phyloP scores from a whole-genome alignment of 2,113 vertebrate species.

The Synchiropus splendidus region DNA sequence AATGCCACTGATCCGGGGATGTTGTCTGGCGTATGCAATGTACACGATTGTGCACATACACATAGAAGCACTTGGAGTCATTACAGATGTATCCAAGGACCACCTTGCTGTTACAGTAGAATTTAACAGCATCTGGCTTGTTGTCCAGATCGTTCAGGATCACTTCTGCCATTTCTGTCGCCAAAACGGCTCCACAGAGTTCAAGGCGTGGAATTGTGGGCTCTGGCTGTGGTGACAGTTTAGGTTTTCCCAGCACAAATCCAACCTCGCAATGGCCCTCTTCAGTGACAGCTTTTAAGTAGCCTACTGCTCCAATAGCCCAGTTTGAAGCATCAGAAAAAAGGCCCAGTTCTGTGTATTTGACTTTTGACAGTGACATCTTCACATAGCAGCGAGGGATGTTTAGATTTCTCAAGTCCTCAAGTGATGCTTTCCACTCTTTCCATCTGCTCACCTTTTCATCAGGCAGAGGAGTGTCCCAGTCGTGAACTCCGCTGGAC shows the following conservation, averaged over 20 bases:
- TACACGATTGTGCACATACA: neutral
- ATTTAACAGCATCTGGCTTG: neutral
- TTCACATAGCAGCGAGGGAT: neutral
- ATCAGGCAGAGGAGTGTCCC: neutral
- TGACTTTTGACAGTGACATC: neutral
- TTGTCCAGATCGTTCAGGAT: neutral
- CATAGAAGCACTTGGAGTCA: neutral
- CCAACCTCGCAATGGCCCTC: neutral
- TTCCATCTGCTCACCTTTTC: neutral
- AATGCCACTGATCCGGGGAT: slow-evolving; percentile 7
- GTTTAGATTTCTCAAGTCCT: neutral
- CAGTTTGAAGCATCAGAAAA: neutral
- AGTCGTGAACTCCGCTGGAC: neutral
- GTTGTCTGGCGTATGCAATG: slow-evolving; percentile 2
- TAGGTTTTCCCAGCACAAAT: neutral
- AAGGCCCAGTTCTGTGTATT: neutral
- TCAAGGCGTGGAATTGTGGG: neutral
- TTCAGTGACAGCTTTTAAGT: neutral
- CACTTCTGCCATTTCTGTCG: neutral
- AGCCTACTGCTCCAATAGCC: neutral
- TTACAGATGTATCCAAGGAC: neutral
- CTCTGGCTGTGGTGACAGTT: neutral
- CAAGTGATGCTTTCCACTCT: neutral
- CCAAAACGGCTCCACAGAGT: neutral
- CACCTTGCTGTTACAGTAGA: neutral